A percentile compares a stretch with the other conserved stretches of the same genome.
phyloP scores from a whole-genome alignment of 2,888 invertebrate species.

The Allolobophora icterica region DNA sequence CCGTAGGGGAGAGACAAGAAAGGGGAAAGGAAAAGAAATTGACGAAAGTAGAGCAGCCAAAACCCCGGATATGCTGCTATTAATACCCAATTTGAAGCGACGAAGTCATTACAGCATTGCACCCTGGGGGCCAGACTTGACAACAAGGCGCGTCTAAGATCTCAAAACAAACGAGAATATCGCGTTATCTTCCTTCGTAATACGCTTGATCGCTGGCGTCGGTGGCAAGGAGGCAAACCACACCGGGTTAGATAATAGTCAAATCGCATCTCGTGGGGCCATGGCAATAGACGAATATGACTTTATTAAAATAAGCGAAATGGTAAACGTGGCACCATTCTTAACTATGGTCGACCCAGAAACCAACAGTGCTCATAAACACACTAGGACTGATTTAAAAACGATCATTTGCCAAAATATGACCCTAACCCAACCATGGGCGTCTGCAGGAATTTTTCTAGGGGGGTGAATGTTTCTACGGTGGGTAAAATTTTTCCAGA shows the following conservation, averaged over 20 bases:
- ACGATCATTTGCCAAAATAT: neutral
- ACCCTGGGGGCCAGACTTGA: neutral
- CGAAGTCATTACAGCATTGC: constrained; percentile 20
- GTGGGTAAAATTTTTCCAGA: too few relatives aligned
- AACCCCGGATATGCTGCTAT: constrained; percentile 7
- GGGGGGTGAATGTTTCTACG: too few relatives aligned
- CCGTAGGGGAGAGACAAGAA: neutral
- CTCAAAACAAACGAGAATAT: constrained; percentile 2
- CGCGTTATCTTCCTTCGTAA: neutral
- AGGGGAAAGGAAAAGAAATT: neutral
- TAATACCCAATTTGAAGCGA: constrained; percentile 28
- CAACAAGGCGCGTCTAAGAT: neutral
- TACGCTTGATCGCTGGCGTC: neutral
- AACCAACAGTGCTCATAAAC: neutral
- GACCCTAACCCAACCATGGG: too few relatives aligned
- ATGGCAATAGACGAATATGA: neutral
- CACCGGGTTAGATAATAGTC: neutral
- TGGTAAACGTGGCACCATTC: neutral
- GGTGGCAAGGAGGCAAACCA: neutral
- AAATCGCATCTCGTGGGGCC: neutral
- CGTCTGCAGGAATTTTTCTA: too few relatives aligned
- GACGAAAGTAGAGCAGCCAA: neutral
- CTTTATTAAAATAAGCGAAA: neutral
- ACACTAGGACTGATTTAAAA: too few relatives aligned
- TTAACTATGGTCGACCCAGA: neutral